These are phyloP conservation scores for Cervus canadensis DNA, from an alignment of 2,113 vertebrate genomes.

Conservation along the genomic window DNA sequence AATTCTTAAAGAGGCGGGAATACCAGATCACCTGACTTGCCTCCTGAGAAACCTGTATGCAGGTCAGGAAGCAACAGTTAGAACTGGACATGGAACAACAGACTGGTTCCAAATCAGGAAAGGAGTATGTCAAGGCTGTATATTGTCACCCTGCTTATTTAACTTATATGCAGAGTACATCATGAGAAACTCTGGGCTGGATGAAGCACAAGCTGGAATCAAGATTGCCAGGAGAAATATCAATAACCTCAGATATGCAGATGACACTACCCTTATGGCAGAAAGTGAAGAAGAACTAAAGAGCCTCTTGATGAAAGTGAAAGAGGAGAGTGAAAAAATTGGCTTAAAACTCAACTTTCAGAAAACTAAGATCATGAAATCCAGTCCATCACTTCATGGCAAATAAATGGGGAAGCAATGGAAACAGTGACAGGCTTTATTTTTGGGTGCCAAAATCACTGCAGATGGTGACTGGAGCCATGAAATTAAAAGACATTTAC, in stretches of 20 bases:
- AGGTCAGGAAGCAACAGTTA: too few species aligned
- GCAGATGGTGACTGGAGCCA: background rate
- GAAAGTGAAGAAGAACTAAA: background rate
- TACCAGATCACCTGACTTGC: too few species aligned
- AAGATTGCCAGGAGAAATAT: background rate
- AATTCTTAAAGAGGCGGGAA: too few species aligned
- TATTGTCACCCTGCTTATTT: background rate
- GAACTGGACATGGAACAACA: too few species aligned
- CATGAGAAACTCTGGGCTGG: background rate
- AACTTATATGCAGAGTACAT: background rate
- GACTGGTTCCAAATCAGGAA: too few species aligned
- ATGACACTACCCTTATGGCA: background rate
- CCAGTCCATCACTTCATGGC: fast-evolving
- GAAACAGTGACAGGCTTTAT: background rate
- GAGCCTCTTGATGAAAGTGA: background rate
- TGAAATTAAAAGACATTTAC: background rate
- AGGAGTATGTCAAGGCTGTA: background rate
- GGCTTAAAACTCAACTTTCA: background rate
- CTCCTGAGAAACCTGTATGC: too few species aligned
- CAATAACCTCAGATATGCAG: background rate
- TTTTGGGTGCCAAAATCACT: background rate
- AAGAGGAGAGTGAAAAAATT: background rate
- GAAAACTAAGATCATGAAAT: background rate
- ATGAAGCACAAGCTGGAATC: background rate
- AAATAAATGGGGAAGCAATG: background rate